Conservation (phyloP, 1,140 invertebrate species). For the Psilanteris sp. region DNA sequence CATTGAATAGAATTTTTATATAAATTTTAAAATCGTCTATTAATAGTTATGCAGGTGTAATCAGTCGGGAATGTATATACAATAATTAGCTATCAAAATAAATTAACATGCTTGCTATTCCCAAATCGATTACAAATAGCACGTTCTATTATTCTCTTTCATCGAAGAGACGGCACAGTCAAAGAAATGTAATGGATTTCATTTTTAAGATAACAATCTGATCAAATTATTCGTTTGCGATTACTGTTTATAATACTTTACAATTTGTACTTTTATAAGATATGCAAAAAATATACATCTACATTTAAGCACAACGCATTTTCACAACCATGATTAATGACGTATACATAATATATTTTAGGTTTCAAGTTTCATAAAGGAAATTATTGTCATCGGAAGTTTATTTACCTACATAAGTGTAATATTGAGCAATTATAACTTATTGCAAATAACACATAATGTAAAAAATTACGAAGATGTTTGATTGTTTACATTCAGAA, state of each 20-base stretch:
- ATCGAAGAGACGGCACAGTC: no score
- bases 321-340: slow-evolving; percentile 14
- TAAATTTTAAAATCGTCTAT: background rate
- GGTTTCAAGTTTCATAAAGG: slow-evolving; percentile 2
- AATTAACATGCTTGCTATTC: background rate
- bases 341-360: background rate
- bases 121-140: no score
- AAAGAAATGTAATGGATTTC: no score
- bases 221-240: no score
- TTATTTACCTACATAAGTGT: no score
- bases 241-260: slow-evolving; percentile 44
- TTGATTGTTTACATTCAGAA: no score
- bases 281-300: slow-evolving; percentile 13
- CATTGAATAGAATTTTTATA: no score
- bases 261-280: slow-evolving; percentile 38
- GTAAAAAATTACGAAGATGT: background rate
- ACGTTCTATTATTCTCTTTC: no score
- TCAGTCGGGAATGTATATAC: slow-evolving; percentile 6
- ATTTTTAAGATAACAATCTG: no score
- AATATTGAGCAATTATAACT: no score
- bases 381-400: slow-evolving; percentile 26
- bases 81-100: slow-evolving; percentile 2
- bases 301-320: slow-evolving; percentile 15
- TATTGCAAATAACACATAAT: no score
- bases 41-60: background rate